Evolutionary conservation across 2,888 invertebrate genomes (phyloP), one percentile per base, ranked within the genome.

Genomic region (Pachymerium ferrugineum): DNA sequence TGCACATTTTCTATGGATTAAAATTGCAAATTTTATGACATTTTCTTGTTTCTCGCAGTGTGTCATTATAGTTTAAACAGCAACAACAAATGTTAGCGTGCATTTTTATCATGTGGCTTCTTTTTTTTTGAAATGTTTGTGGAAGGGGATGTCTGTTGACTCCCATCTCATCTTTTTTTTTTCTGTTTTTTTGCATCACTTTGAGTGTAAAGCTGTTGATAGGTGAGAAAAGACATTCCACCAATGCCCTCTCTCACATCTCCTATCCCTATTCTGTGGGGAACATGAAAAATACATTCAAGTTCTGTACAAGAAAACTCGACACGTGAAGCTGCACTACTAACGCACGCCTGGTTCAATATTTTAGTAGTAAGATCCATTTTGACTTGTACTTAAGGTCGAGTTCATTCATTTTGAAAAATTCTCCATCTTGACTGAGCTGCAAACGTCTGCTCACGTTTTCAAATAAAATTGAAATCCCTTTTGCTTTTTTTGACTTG

Each of bases 281-380:
- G 62, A 62, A 62, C 62, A 62, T 62, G 62, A 62, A 62, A 62
- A 62, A 62, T 62, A 62, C 62, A 62, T 62, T 62, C 25, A 62
- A 62, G 62, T 62, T n/a, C 62, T 62, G 14, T n/a, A 62, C 62
- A 62, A 62, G 62, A 62, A 62, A 62, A 62, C 3, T 62, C 62
- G 28, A 62, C 62, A 62, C 25, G 10, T 25, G 62, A n/a, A 62
- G 62, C 62, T 62, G 62, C 62, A 62, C 25, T 62, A 62, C 22
- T 62, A 28, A 28, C 12, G 28, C 62, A 28, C 28, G 22, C 28
- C 22, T 62, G 22, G 25, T 22, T 62, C 62, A 62, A 62, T 62
- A 62, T 62, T 62, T 62, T 62, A 62, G 62, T 62, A 62, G 62
- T 62, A 14, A 10, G 22, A 25, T 10, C 25, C 12, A 25, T 4